These are phyloP conservation scores for Patiria miniata DNA, from an alignment of 35 echinoderm and acorn worm genomes.

Conservation along the genomic window DNA sequence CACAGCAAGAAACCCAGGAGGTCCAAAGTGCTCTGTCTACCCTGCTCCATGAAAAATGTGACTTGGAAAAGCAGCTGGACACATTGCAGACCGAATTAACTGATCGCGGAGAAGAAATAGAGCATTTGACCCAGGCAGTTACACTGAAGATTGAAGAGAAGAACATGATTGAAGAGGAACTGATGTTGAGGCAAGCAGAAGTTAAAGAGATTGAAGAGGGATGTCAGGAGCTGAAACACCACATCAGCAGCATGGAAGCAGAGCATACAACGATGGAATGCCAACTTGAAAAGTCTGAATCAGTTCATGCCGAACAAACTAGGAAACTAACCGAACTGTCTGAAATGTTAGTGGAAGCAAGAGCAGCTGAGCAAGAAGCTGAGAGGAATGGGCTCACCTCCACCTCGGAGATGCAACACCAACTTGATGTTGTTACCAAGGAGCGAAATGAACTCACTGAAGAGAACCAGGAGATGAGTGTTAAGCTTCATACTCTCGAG, in stretches of 20 bases:
- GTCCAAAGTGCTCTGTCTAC: neutral
- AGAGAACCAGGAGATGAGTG: neutral
- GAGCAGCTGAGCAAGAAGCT: neutral
- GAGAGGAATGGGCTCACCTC: neutral
- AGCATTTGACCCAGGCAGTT: neutral
- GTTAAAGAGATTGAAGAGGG: neutral
- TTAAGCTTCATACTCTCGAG: neutral
- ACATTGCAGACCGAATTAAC: neutral
- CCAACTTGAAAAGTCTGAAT: conserved; percentile 5
- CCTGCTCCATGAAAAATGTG: neutral
- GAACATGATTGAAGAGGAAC: conserved; percentile 23
- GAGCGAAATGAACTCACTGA: neutral
- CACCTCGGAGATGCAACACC: neutral
- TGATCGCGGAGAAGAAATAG: conserved; percentile 1
- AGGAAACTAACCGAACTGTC: neutral
- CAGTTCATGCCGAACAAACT: neutral
- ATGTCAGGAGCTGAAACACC: neutral
- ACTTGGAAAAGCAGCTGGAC: conserved; percentile 36
- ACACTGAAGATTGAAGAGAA: neutral
- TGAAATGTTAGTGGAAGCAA: neutral
- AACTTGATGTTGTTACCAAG: neutral
- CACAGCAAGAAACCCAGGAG: neutral
- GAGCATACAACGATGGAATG: neutral
- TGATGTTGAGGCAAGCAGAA: conserved; percentile 1
- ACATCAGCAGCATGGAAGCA: conserved; percentile 33